These are phyloP conservation scores for Heliocidaris tuberculata DNA, from an alignment of 35 echinoderm and acorn worm genomes.

Conservation along the genomic window DNA sequence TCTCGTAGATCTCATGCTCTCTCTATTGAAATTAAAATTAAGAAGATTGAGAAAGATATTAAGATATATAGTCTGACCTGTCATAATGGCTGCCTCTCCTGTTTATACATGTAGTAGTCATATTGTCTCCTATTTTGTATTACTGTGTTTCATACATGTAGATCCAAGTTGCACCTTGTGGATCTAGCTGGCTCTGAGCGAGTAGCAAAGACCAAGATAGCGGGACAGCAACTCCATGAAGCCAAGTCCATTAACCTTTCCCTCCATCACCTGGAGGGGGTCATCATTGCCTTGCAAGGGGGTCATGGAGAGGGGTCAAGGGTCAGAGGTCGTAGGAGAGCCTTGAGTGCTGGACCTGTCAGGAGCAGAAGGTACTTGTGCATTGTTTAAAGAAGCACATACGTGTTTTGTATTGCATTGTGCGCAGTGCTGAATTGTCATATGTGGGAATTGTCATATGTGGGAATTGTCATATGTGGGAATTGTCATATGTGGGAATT, in stretches of 20 bases:
- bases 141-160: slow-evolving; percentile 12
- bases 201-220: slow-evolving; percentile 58
- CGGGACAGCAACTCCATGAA: slow-evolving; percentile 54
- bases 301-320: not conserved
- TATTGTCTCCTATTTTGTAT: not conserved
- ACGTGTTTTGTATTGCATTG: too few species aligned
- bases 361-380: slow-evolving; percentile 37
- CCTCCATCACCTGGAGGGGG: slow-evolving; percentile 66
- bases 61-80: too few species aligned
- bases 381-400: too few species aligned
- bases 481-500: too few species aligned
- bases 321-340: slow-evolving; percentile 31
- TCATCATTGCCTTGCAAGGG: slow-evolving; percentile 61
- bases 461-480: too few species aligned
- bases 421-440: too few species aligned
- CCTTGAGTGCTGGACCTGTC: slow-evolving; percentile 54
- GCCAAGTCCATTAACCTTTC: slow-evolving; percentile 71
- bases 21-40: too few species aligned
- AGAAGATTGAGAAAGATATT: too few species aligned
- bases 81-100: not conserved
- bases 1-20: too few species aligned
- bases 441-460: too few species aligned
- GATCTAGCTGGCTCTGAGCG: slow-evolving; percentile 67
- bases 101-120: not conserved
- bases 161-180: slow-evolving; percentile 66